A percentile compares a stretch with the other conserved stretches of the same genome.
Conservation (phyloP, 2,113 vertebrate species). For the Mesocricetus auratus region DNA sequence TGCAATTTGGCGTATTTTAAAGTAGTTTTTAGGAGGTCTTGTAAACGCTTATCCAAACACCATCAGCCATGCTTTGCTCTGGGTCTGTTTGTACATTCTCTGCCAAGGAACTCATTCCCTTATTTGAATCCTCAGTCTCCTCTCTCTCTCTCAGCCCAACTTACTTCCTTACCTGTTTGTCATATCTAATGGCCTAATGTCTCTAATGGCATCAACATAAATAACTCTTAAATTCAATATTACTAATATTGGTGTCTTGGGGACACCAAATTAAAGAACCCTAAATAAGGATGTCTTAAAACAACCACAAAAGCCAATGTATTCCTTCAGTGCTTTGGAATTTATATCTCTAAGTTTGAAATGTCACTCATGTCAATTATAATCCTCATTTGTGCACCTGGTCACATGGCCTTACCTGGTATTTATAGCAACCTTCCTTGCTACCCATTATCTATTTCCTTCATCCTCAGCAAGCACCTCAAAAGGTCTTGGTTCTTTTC, state of each 20-base stretch:
- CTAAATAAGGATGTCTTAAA: background rate
- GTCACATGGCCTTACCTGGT: background rate
- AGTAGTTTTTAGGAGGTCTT: background rate
- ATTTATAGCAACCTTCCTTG: background rate
- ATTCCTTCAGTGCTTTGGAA: background rate
- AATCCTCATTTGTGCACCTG: background rate
- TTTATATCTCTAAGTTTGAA: background rate
- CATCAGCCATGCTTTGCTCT: background rate
- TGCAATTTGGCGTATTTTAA: too few relatives aligned
- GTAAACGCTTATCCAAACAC: background rate
- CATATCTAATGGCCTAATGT: background rate
- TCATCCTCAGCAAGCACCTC: background rate
- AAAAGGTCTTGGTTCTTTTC: background rate
- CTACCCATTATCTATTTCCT: background rate
- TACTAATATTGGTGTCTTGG: background rate
- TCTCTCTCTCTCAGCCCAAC: background rate
- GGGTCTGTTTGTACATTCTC: background rate
- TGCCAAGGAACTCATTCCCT: background rate
- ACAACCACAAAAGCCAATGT: background rate
- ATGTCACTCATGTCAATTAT: background rate
- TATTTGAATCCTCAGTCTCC: background rate
- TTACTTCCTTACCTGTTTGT: background rate
- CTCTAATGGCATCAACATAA: background rate
- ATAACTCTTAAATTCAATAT: background rate
- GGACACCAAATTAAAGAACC: background rate